Percentiles rank a stretch among this genome's conserved stretches.
Conservation (phyloP, 2,888 invertebrate species). For the Pandemis heparana region DNA sequence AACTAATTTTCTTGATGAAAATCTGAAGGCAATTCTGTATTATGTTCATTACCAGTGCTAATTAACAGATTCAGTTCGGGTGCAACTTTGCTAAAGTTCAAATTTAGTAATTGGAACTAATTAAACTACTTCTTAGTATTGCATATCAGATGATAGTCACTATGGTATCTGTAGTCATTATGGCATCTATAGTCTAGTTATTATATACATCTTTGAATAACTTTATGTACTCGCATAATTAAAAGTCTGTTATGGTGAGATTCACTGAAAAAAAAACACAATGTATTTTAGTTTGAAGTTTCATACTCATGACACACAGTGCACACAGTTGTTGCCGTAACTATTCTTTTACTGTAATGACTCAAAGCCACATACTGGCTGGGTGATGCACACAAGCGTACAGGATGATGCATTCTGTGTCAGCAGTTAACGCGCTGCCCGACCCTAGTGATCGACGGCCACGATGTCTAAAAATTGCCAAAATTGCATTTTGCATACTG, state of each 20-base stretch:
- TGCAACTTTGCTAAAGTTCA: background rate
- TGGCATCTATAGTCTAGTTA: too few relatives aligned
- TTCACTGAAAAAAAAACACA: too few relatives aligned
- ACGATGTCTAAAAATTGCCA: constrained; percentile 30
- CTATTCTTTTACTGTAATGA: background rate
- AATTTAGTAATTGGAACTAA: background rate
- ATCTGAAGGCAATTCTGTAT: background rate
- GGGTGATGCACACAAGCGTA: background rate
- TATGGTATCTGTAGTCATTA: too few relatives aligned
- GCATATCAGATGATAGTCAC: too few relatives aligned
- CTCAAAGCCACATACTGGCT: too few relatives aligned
- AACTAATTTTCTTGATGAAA: background rate
- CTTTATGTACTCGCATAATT: too few relatives aligned
- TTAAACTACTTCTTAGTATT: background rate
- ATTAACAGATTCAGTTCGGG: background rate
- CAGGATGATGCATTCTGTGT: constrained; percentile 20
- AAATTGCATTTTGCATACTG: constrained; percentile 25
- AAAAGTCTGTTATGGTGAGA: too few relatives aligned
- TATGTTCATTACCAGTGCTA: background rate
- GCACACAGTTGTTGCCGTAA: background rate
- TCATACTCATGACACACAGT: too few relatives aligned
- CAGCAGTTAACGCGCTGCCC: constrained; percentile 31
- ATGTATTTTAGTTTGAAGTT: too few relatives aligned
- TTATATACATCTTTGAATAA: too few relatives aligned
- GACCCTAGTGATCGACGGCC: constrained; percentile 33